These are phyloP conservation scores for Aix galericulata DNA, from an alignment of 2,113 vertebrate species.

Conservation along the genomic window DNA sequence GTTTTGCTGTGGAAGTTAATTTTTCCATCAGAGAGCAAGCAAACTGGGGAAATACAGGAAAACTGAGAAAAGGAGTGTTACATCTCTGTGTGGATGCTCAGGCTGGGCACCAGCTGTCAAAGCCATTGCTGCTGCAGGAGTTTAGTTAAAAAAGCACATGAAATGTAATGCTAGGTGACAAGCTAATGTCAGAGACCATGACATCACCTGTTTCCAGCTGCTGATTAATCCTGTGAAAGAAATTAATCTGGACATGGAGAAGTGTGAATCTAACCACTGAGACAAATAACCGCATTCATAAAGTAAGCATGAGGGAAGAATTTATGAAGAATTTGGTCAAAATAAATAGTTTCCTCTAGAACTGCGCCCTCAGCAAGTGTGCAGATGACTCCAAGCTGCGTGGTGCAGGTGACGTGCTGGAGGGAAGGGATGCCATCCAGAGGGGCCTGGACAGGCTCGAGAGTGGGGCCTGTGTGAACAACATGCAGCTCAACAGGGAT, in stretches of 20 bases:
- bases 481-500: no score
- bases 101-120: neutral
- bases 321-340: neutral
- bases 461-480: no score
- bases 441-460: no score
- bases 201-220: constrained; percentile 19
- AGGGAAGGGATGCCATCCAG: no score
- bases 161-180: constrained; percentile 15
- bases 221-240: constrained; percentile 2
- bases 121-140: neutral
- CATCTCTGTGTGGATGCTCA: neutral
- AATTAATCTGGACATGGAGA: neutral
- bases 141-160: neutral
- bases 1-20: neutral
- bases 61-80: neutral
- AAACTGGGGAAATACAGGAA: neutral
- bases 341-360: neutral
- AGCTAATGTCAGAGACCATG: neutral
- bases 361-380: neutral
- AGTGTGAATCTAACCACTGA: neutral
- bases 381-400: no score
- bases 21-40: neutral
- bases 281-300: neutral
- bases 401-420: no score
- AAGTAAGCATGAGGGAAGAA: neutral